Evolutionary conservation across 2,888 invertebrate species (phyloP).

Genomic region (Bugulina stolonifera): DNA sequence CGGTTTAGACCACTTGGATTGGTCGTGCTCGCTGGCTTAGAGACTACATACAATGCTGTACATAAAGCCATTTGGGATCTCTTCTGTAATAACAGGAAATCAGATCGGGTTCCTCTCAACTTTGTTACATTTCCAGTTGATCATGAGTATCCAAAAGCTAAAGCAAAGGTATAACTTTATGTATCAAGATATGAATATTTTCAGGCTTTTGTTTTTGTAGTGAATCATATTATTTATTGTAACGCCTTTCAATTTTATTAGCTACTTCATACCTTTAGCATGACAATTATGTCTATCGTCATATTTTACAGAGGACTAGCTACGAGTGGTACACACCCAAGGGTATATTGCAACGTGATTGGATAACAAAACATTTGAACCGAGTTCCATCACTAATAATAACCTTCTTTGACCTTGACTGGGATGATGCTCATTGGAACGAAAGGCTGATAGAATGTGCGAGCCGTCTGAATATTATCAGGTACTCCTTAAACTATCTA

Average conservation of each 20-base stretch:
- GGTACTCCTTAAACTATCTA: slow-evolving; percentile 52
- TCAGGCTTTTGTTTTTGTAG: too few species aligned
- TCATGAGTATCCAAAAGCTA: slow-evolving; percentile 71
- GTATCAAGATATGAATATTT: too few species aligned
- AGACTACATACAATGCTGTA: slow-evolving; percentile 73
- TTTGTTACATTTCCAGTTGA: slow-evolving; percentile 75
- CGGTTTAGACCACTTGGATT: slow-evolving; percentile 76
- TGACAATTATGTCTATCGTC: too few species aligned
- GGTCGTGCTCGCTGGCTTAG: slow-evolving; percentile 81
- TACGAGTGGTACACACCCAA: slow-evolving; percentile 83
- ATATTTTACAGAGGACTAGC: slow-evolving; percentile 63
- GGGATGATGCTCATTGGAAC: slow-evolving; percentile 90
- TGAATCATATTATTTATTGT: too few species aligned
- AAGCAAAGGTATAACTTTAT: slow-evolving; percentile 52
- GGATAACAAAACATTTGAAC: slow-evolving; percentile 87
- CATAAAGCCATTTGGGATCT: slow-evolving; percentile 91
- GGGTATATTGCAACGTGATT: slow-evolving; percentile 86
- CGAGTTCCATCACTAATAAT: slow-evolving; percentile 87
- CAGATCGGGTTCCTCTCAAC: slow-evolving; percentile 75
- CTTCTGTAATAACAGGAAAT: slow-evolving; percentile 73
- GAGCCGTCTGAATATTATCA: slow-evolving; percentile 69
- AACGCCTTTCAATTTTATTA: too few species aligned
- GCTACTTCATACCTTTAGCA: too few species aligned
- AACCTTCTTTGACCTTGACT: slow-evolving; percentile 92
- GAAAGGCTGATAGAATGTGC: slow-evolving; percentile 92